phyloP scores from a whole-genome alignment of 2,888 invertebrate species.

The Xestia sexstrigata region DNA sequence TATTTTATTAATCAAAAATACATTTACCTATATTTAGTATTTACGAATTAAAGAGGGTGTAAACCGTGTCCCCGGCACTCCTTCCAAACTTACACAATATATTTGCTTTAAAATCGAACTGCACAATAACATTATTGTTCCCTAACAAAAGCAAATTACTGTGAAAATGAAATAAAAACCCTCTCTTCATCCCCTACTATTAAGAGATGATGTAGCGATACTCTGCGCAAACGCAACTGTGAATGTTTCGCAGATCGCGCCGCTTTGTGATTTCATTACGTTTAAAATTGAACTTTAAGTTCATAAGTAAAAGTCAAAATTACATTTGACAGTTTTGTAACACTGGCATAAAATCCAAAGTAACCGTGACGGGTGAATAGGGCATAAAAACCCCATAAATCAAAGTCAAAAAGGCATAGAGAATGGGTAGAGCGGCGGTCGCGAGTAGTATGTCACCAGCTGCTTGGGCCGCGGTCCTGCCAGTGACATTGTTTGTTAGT shows the following conservation, averaged over 20 bases:
- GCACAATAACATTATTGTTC: slow-evolving; percentile 86
- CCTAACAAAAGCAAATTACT: slow-evolving; percentile 88
- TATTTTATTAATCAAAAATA: slow-evolving; percentile 58
- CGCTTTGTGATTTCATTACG: slow-evolving; percentile 69
- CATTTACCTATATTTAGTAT: slow-evolving; percentile 64
- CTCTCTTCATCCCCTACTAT: slow-evolving; percentile 89
- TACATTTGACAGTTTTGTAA: slow-evolving; percentile 50
- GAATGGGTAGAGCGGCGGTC: slow-evolving; percentile 87
- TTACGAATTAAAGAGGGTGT: slow-evolving; percentile 80
- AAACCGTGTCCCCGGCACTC: slow-evolving; percentile 83
- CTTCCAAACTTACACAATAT: slow-evolving; percentile 81
- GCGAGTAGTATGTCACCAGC: slow-evolving; percentile 88
- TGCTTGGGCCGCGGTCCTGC: slow-evolving; percentile 75
- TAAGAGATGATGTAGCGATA: slow-evolving; percentile 90
- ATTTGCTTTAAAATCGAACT: slow-evolving; percentile 88
- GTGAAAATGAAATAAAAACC: slow-evolving; percentile 90
- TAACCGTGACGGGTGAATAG: slow-evolving; percentile 89
- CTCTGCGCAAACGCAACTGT: slow-evolving; percentile 85
- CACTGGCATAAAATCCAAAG: slow-evolving; percentile 83
- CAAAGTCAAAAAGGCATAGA: slow-evolving; percentile 91
- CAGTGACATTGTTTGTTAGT: slow-evolving; percentile 80
- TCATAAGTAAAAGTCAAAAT: slow-evolving; percentile 48
- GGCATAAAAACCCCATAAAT: slow-evolving; percentile 90
- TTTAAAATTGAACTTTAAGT: slow-evolving; percentile 70
- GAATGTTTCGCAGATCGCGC: slow-evolving; percentile 76